These are phyloP conservation scores for Tamandua tetradactyla DNA, from an alignment of 2,797 vertebrate species.

Conservation along the genomic window DNA sequence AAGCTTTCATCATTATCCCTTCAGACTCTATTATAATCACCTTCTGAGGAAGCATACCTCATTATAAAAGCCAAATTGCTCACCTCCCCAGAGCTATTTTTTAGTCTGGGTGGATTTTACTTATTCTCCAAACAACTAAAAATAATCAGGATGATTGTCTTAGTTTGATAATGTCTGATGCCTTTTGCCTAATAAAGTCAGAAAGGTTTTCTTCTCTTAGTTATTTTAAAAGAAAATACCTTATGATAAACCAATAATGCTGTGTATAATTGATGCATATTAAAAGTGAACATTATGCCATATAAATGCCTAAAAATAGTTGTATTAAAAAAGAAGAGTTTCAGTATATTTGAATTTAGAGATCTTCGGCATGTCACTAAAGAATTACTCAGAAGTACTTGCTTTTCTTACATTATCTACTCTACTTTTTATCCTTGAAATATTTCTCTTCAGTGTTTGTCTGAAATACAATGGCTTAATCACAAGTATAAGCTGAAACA, in stretches of 20 bases:
- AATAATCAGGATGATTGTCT: conserved; percentile 85
- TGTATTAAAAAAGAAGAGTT: not conserved
- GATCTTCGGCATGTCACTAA: conserved; percentile 9
- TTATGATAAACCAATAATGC: conserved; percentile 76
- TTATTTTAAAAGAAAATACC: conserved; percentile 75
- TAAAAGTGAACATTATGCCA: conserved; percentile 61
- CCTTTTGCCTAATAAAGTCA: conserved; percentile 84
- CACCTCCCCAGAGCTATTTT: conserved; percentile 84
- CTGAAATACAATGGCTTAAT: not conserved
- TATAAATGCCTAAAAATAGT: conserved; percentile 26
- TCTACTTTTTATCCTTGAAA: conserved; percentile 33
- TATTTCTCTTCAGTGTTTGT: conserved; percentile 18
- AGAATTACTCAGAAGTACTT: conserved; percentile 24
- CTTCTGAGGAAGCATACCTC: conserved; percentile 83
- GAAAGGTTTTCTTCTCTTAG: conserved; percentile 65
- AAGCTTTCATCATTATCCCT: conserved; percentile 78
- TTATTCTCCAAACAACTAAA: conserved; percentile 84
- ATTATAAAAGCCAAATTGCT: conserved; percentile 87
- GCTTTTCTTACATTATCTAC: conserved; percentile 3
- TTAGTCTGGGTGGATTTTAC: conserved; percentile 84
- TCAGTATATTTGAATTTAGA: conserved; percentile 41
- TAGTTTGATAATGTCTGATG: conserved; percentile 81
- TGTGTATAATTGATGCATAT: conserved; percentile 75
- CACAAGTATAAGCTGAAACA: not conserved
- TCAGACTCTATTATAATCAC: conserved; percentile 85